Evolutionary conservation across 1,140 invertebrate genomes (phyloP).

Genomic region (Papilio polytes): DNA sequence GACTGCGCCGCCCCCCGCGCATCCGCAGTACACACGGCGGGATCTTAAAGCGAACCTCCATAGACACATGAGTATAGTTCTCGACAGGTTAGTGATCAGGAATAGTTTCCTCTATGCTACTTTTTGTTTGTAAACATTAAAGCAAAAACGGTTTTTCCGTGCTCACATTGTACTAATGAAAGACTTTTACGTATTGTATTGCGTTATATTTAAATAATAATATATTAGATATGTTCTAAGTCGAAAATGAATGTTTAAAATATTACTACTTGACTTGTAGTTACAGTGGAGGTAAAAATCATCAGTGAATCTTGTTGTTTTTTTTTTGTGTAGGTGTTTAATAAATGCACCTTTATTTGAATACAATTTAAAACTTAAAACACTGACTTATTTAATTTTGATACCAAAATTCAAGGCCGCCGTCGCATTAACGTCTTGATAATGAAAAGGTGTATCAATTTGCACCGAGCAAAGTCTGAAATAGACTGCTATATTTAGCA

Average conservation of each 20-base stretch:
- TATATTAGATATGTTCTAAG: too few relatives aligned
- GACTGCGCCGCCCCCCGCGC: constrained; percentile 51
- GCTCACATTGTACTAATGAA: neutral
- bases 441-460: constrained; percentile 14
- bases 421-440: neutral
- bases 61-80: constrained; percentile 81
- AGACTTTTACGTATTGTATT: neutral
- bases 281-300: neutral
- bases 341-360: constrained; percentile 6
- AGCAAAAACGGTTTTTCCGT: neutral
- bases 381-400: neutral
- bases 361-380: neutral
- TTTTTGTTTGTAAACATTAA: constrained; percentile 4
- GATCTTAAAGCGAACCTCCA: constrained; percentile 81
- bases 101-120: constrained; percentile 20
- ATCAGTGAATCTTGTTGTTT: neutral
- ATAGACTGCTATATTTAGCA: constrained; percentile 2
- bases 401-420: neutral
- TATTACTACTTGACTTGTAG: too few relatives aligned
- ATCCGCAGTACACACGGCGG: constrained; percentile 74
- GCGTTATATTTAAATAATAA: neutral
- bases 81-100: constrained; percentile 77
- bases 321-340: neutral
- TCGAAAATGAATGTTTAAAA: too few relatives aligned
- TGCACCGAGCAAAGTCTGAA: neutral